These are phyloP conservation scores for Griposia aprilina DNA, from an alignment of 2,888 invertebrate species.

Conservation along the genomic window DNA sequence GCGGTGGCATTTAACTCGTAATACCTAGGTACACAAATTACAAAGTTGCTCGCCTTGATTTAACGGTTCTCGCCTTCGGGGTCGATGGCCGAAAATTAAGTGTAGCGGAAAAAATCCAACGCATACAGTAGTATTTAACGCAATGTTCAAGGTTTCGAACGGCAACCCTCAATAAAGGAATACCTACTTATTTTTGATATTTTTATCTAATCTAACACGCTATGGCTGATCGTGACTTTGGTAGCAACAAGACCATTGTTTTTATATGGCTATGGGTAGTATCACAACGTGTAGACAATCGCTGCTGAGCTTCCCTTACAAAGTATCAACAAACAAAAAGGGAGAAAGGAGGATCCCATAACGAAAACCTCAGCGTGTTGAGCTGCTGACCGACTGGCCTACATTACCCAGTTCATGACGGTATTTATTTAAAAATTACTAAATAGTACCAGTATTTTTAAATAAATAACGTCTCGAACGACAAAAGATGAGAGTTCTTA, in stretches of 20 bases:
- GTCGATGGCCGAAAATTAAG: conserved; percentile 44
- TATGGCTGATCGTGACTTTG: conserved; percentile 25
- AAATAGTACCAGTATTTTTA: not conserved
- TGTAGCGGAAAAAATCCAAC: conserved; percentile 20
- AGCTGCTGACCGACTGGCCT: conserved; percentile 24
- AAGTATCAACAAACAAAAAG: not conserved
- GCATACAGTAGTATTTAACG: not conserved
- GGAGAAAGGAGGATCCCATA: not conserved
- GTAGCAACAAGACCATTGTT: conserved; percentile 1
- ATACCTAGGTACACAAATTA: conserved; percentile 32
- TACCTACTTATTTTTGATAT: conserved; percentile 4
- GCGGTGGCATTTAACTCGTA: conserved; percentile 27
- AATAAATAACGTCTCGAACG: not conserved
- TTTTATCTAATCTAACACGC: conserved; percentile 40
- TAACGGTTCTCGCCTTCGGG: conserved; percentile 38
- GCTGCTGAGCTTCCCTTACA: not conserved
- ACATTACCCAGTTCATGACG: conserved; percentile 2
- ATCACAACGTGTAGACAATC: not conserved
- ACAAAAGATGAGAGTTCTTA: conserved; percentile 13
- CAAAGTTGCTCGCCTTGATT: conserved; percentile 32
- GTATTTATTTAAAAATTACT: too few relatives aligned
- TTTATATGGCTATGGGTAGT: not conserved
- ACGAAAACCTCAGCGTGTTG: not conserved
- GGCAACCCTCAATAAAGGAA: not conserved
- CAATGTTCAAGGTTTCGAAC: conserved; percentile 12